Evolutionary conservation across 2,888 invertebrate genomes (phyloP).

Genomic region (Toxonevra muliebris): DNA sequence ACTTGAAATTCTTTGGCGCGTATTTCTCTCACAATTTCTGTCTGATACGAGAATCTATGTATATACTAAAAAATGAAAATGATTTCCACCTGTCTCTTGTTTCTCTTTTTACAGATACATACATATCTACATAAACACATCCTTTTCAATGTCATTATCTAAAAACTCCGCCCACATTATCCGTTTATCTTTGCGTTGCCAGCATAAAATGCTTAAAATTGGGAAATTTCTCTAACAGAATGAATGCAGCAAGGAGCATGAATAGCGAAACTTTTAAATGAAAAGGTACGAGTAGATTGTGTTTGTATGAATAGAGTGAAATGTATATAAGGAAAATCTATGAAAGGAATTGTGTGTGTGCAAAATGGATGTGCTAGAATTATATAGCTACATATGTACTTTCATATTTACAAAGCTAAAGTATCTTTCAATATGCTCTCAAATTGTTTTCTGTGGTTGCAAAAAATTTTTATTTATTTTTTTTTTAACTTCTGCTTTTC

Average conservation of each 20-base stretch:
- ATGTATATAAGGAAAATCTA: too few relatives aligned
- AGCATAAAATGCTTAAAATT: slow-evolving; percentile 19
- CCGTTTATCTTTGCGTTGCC: slow-evolving; percentile 34
- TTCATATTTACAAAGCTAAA: too few relatives aligned
- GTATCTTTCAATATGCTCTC: too few relatives aligned
- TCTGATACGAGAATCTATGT: too few relatives aligned
- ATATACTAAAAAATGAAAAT: too few relatives aligned
- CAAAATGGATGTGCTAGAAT: too few relatives aligned
- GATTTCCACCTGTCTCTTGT: slow-evolving; percentile 1
- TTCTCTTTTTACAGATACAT: not conserved
- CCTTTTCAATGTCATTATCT: slow-evolving; percentile 41
- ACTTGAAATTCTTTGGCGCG: slow-evolving; percentile 13
- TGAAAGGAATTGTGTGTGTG: too few relatives aligned
- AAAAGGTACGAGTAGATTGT: too few relatives aligned
- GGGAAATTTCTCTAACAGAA: slow-evolving; percentile 36
- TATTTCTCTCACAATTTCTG: slow-evolving; percentile 7
- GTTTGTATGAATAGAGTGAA: too few relatives aligned
- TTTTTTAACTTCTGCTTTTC: not conserved
- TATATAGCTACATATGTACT: too few relatives aligned
- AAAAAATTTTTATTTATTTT: not conserved
- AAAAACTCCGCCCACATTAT: slow-evolving; percentile 48
- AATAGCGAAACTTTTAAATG: too few relatives aligned
- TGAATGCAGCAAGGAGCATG: slow-evolving; percentile 8
- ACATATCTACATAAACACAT: slow-evolving; percentile 29
- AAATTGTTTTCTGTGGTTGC: not conserved